phyloP scores from a whole-genome alignment of 2,797 vertebrate genomes.

The Percopsis omiscomaycus region DNA sequence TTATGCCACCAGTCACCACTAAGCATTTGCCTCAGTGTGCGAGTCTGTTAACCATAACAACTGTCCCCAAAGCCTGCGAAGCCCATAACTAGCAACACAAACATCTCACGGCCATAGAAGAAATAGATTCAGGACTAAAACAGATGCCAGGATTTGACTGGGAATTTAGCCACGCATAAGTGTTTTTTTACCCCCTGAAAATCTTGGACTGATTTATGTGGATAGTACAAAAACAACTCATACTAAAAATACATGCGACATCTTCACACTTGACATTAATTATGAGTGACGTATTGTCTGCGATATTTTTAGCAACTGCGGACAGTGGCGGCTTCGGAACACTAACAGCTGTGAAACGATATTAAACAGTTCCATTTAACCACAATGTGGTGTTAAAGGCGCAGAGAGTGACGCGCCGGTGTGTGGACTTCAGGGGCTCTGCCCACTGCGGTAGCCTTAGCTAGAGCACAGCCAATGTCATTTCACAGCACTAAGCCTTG shows the following conservation, averaged over 20 bases:
- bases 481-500: constrained; percentile 72
- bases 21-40: constrained; percentile 18
- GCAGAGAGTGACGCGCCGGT: constrained; percentile 26
- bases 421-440: constrained; percentile 29
- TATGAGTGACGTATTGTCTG: constrained; percentile 42
- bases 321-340: constrained; percentile 46
- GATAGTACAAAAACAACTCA: constrained; percentile 10
- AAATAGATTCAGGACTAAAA: constrained; percentile 21
- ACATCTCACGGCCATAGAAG: constrained; percentile 20
- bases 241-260: constrained; percentile 30
- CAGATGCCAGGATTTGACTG: constrained; percentile 5
- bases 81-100: constrained; percentile 35
- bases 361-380: constrained; percentile 48
- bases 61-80: constrained; percentile 41
- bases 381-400: constrained; percentile 43
- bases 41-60: constrained; percentile 57
- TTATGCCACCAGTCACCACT: constrained; percentile 42
- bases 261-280: constrained; percentile 51
- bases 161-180: neutral
- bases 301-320: constrained; percentile 52
- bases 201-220: constrained; percentile 30
- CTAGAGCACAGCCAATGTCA: constrained; percentile 71
- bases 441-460: constrained; percentile 54
- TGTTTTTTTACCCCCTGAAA: neutral
- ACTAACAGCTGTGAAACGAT: constrained; percentile 63